Percentiles rank a stretch among this genome's conserved stretches.
Conservation (phyloP, 2,113 vertebrate species). For the Callocephalon fimbriatum region DNA sequence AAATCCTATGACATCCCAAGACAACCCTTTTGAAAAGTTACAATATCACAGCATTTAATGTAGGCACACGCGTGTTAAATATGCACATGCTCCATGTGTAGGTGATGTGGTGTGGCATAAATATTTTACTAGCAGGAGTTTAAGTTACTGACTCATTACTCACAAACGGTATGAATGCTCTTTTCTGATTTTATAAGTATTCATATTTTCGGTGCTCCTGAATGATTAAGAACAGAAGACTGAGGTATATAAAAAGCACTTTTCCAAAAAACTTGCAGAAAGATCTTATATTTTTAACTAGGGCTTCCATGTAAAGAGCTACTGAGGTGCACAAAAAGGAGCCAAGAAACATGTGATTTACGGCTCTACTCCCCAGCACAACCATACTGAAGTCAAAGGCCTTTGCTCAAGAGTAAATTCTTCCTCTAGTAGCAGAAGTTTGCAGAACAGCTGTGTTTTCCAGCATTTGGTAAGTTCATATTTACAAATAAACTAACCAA, state of each 20-base stretch:
- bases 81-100: not conserved
- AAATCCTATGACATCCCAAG: not conserved
- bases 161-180: slow-evolving; percentile 20
- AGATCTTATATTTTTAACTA: not conserved
- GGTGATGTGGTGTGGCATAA: slow-evolving; percentile 3
- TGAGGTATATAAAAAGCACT: not conserved
- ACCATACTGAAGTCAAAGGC: not conserved
- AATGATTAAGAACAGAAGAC: slow-evolving; percentile 10
- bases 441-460: not conserved
- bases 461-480: not conserved
- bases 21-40: not conserved
- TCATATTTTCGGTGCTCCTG: not conserved
- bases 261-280: not conserved
- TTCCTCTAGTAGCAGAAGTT: not conserved
- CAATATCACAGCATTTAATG: not conserved
- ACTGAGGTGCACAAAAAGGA: not conserved
- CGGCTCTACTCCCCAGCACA: not conserved
- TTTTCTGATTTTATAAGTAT: slow-evolving; percentile 15
- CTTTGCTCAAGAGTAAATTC: not conserved
- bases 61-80: rapidly evolving
- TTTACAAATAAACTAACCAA: not conserved
- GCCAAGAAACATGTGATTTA: not conserved
- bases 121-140: slow-evolving; percentile 44
- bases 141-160: slow-evolving; percentile 26
- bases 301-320: not conserved